phyloP scores from a whole-genome alignment of 2,888 invertebrate species.

The Zootermopsis nevadensis region DNA sequence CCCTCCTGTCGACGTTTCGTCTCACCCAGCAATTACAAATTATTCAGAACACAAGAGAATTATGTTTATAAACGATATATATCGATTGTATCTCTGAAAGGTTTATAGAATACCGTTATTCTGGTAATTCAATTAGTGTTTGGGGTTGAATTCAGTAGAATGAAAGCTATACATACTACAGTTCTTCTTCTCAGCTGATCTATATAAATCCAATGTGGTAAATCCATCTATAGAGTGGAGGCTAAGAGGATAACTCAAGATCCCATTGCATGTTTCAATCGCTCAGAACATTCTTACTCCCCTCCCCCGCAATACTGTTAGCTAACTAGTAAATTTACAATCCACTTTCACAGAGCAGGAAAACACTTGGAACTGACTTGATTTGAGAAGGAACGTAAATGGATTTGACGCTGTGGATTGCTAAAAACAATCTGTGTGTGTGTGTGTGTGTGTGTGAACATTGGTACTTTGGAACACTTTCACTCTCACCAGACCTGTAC shows the following conservation, averaged over 20 bases:
- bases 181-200: not conserved
- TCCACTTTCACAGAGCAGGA: not conserved
- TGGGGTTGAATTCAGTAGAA: too few relatives aligned
- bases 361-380: slow-evolving; percentile 1
- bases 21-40: too few relatives aligned
- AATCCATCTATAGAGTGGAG: not conserved
- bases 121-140: too few relatives aligned
- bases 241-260: not conserved
- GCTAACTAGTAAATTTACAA: not conserved
- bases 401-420: not conserved
- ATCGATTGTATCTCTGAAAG: too few relatives aligned
- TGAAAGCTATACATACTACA: too few relatives aligned
- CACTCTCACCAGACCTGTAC: too few relatives aligned
- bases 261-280: not conserved
- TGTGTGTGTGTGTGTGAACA: not conserved
- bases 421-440: not conserved
- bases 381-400: not conserved
- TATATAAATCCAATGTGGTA: not conserved
- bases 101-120: too few relatives aligned
- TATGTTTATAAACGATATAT: too few relatives aligned
- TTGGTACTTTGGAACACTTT: not conserved
- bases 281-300: not conserved
- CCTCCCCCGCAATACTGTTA: not conserved
- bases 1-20: too few relatives aligned
- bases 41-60: too few relatives aligned